A percentile compares a stretch with the other conserved stretches of the same genome.
phyloP scores from a whole-genome alignment of 2,888 invertebrate genomes.

The Tenodera sinensis region DNA sequence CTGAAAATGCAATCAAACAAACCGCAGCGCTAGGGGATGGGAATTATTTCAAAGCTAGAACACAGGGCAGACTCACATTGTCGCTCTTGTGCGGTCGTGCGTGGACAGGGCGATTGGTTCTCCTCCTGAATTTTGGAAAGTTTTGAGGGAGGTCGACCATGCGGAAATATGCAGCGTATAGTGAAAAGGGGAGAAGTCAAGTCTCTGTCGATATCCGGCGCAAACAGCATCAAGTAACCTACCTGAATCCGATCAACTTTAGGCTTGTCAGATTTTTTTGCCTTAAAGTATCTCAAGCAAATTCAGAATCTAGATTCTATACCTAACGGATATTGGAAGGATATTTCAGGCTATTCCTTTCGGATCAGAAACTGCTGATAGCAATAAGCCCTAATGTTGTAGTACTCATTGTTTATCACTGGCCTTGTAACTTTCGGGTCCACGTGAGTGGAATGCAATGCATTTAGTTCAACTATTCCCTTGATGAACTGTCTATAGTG shows the following conservation, averaged over 20 bases:
- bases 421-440: too few relatives aligned
- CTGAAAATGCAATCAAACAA: conserved; percentile 2
- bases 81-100: neutral
- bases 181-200: neutral
- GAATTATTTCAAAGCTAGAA: conserved; percentile 3
- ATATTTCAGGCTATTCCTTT: too few relatives aligned
- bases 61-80: neutral
- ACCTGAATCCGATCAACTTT: neutral
- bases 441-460: too few relatives aligned
- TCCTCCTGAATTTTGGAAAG: conserved; percentile 23
- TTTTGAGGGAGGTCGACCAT: conserved; percentile 23
- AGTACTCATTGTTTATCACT: too few relatives aligned
- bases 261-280: neutral
- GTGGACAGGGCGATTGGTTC: neutral
- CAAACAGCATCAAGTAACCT: neutral
- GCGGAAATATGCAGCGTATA: conserved; percentile 19
- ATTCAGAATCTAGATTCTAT: too few relatives aligned
- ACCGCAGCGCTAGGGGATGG: neutral
- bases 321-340: too few relatives aligned
- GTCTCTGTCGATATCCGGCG: neutral
- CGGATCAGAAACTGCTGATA: too few relatives aligned
- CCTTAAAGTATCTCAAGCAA: too few relatives aligned
- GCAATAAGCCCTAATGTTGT: too few relatives aligned
- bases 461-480: too few relatives aligned
- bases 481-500: too few relatives aligned